Evolutionary conservation across 2,113 vertebrate species (phyloP).

Genomic region (Amphiprion percula): DNA sequence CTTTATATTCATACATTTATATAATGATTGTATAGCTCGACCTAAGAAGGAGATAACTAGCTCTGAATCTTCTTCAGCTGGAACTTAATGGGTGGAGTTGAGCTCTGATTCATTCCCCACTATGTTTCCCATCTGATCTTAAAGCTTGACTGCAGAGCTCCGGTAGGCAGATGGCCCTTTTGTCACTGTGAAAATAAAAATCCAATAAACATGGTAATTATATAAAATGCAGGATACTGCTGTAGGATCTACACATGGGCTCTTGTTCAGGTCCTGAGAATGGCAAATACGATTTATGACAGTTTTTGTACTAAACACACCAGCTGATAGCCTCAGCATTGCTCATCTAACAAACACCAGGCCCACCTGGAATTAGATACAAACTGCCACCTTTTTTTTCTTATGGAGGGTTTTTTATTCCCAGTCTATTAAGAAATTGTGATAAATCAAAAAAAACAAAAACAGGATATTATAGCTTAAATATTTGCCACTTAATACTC

Average conservation of each 20-base stretch:
- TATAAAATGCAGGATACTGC: conserved; percentile 80
- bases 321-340: conserved; percentile 44
- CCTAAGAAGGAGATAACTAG: not conserved
- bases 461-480: not conserved
- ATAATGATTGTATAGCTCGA: not conserved
- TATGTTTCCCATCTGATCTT: conserved; percentile 79
- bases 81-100: conserved; percentile 25
- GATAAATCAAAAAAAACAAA: not conserved
- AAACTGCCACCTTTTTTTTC: not conserved
- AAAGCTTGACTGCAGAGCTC: conserved; percentile 71
- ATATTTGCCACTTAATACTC: not conserved
- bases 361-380: conserved; percentile 26
- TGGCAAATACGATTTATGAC: conserved; percentile 74
- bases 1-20: not conserved
- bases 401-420: not conserved
- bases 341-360: conserved; percentile 19
- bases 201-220: conserved; percentile 90
- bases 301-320: conserved; percentile 39
- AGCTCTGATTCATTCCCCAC: conserved; percentile 74
- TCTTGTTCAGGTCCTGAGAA: conserved; percentile 72
- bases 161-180: conserved; percentile 85
- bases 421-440: not conserved
- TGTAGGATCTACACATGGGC: conserved; percentile 67
- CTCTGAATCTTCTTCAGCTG: conserved; percentile 34
- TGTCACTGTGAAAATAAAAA: conserved; percentile 86